These are phyloP conservation scores for Pseudomyrmex dendroicus DNA, from an alignment of 1,140 invertebrate genomes.

Conservation along the genomic window DNA sequence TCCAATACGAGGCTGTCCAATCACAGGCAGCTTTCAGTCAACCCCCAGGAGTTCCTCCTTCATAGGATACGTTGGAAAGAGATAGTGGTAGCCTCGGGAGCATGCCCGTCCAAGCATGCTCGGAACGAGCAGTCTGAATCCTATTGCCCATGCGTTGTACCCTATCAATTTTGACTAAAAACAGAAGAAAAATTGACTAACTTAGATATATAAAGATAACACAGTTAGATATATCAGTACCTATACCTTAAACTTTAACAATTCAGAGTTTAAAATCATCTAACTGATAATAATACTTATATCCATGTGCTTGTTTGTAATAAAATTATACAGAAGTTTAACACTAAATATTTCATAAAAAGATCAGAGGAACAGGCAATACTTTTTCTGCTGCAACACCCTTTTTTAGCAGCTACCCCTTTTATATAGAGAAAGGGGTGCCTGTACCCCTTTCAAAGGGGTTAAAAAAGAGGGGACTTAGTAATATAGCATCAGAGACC, in stretches of 20 bases:
- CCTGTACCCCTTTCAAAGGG: constrained; percentile 76
- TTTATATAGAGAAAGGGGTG: constrained; percentile 79
- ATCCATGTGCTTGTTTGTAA: not conserved
- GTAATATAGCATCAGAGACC: constrained; percentile 54
- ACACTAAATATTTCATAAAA: not conserved
- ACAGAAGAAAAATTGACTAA: constrained; percentile 62
- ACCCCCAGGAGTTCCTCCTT: constrained; percentile 68
- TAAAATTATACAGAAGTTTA: not conserved
- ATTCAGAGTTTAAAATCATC: not conserved
- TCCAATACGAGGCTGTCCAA: constrained; percentile 66
- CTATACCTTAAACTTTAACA: not conserved
- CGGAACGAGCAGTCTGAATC: constrained; percentile 69
- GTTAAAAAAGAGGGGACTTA: constrained; percentile 63
- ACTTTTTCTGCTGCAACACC: constrained; percentile 74
- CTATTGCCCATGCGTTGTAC: constrained; percentile 65
- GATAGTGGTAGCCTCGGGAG: constrained; percentile 67
- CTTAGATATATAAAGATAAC: not conserved
- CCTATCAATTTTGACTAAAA: constrained; percentile 52
- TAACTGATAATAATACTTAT: not conserved
- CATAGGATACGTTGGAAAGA: constrained; percentile 70
- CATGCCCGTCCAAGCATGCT: constrained; percentile 64
- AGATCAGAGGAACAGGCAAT: constrained; percentile 4
- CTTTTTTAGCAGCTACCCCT: constrained; percentile 80
- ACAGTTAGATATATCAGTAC: not conserved
- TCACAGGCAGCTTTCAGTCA: constrained; percentile 60